A percentile compares a stretch with the other conserved stretches of the same genome.
Conservation (phyloP, 2,113 vertebrate species). For the Indri indri region DNA sequence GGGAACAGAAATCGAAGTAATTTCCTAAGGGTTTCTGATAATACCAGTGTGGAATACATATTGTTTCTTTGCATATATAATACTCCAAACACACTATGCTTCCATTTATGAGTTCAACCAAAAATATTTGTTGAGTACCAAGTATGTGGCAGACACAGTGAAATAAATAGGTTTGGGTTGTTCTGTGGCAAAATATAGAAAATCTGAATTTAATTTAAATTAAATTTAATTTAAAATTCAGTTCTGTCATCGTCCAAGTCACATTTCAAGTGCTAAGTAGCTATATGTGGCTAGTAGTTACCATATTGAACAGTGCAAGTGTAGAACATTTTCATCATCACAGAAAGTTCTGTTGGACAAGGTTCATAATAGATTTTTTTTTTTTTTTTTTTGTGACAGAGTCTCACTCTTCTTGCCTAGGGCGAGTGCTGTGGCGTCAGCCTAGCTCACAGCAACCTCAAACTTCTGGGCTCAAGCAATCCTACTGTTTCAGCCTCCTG, state of each 20-base stretch:
- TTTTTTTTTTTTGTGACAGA: too few relatives aligned
- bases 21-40: not conserved
- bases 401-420: too few relatives aligned
- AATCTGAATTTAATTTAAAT: slow-evolving; percentile 39
- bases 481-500: too few relatives aligned
- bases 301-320: not conserved
- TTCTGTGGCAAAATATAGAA: slow-evolving; percentile 12
- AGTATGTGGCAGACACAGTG: not conserved
- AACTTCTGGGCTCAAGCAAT: too few relatives aligned
- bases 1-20: not conserved
- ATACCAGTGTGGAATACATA: not conserved
- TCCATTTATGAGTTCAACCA: not conserved
- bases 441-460: too few relatives aligned
- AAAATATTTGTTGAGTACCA: not conserved
- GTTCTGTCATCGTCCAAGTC: not conserved
- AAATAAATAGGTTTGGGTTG: not conserved
- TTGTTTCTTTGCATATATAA: slow-evolving; percentile 12
- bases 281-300: not conserved
- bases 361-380: not conserved
- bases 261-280: not conserved
- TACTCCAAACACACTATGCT: not conserved
- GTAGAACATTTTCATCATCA: not conserved
- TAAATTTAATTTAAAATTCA: slow-evolving; percentile 28
- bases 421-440: too few relatives aligned
- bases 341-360: not conserved